Conservation (phyloP, 30 jellyfish, hydroid and myxozoan genomes). For the Turritopsis dohrnii region DNA sequence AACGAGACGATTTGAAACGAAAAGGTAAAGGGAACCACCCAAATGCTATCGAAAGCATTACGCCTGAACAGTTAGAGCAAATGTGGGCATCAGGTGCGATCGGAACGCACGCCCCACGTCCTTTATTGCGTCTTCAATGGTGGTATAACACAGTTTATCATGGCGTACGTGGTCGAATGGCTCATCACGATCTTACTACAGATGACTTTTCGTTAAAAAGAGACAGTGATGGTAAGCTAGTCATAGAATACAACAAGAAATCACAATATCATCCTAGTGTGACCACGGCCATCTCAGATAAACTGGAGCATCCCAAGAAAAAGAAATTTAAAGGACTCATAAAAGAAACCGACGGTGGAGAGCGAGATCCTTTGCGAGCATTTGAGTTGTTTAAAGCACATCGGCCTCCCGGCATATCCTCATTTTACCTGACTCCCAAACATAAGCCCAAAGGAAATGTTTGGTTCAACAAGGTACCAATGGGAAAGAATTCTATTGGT, state of each 20-base stretch:
- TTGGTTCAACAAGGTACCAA: slow-evolving; percentile 97
- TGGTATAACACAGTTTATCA: slow-evolving; percentile 90
- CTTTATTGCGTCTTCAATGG: slow-evolving; percentile 90
- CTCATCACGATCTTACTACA: slow-evolving; percentile 85
- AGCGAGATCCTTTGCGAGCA: slow-evolving; percentile 88
- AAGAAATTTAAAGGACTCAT: slow-evolving; percentile 78
- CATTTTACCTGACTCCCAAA: slow-evolving; percentile 95
- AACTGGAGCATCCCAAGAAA: slow-evolving; percentile 65
- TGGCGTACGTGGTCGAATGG: slow-evolving; percentile 97
- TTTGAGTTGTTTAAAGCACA: slow-evolving; percentile 85
- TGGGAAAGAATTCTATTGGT: slow-evolving; percentile 98
- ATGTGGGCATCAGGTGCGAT: slow-evolving; percentile 99
- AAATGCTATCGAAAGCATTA: slow-evolving; percentile 91
- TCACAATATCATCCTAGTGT: slow-evolving; percentile 22
- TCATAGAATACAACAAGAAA: slow-evolving; percentile 69
- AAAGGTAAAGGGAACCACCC: slow-evolving; percentile 98
- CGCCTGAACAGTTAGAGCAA: slow-evolving; percentile 91
- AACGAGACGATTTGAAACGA: slow-evolving; percentile 89
- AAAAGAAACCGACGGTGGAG: slow-evolving; percentile 94
- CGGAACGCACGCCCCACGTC: slow-evolving; percentile 98
- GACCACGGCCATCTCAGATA: slow-evolving; percentile 7
- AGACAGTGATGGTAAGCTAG: slow-evolving; percentile 82
- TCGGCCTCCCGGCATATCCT: slow-evolving; percentile 90
- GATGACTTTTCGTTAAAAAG: slow-evolving; percentile 78
- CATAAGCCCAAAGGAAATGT: slow-evolving; percentile 84